Percentiles rank a stretch among this genome's conserved stretches.
Evolutionary conservation across 2,797 vertebrate species (phyloP).

Genomic region (Galago senegalensis): DNA sequence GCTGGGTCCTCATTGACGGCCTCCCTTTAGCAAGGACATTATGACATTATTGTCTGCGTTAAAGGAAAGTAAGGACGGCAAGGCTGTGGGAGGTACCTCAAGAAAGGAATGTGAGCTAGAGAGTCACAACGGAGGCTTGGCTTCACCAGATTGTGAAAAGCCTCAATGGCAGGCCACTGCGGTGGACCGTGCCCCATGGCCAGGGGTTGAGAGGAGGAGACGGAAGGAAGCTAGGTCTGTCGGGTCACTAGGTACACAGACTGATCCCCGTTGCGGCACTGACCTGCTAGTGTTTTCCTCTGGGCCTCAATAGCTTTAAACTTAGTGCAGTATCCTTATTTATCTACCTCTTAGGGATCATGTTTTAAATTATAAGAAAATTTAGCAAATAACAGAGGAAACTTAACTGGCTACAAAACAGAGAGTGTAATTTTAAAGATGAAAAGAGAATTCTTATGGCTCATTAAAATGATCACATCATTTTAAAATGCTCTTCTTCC

Average conservation of each 20-base stretch:
- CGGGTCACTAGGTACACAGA: not conserved
- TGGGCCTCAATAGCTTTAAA: not conserved
- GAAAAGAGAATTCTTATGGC: not conserved
- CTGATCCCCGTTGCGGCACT: not conserved
- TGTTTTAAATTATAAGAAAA: constrained; percentile 17
- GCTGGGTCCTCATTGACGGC: not conserved
- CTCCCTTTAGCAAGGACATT: constrained; percentile 4
- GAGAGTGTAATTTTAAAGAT: not conserved
- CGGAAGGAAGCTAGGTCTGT: too few relatives aligned
- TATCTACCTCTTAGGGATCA: not conserved
- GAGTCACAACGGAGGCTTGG: not conserved
- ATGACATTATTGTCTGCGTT: not conserved
- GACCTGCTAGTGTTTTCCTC: not conserved
- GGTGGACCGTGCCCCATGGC: not conserved
- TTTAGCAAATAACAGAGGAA: not conserved
- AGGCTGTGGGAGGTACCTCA: not conserved
- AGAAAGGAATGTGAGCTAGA: not conserved
- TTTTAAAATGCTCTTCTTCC: not conserved
- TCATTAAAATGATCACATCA: not conserved
- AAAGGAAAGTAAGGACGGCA: not conserved
- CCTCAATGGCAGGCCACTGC: not conserved
- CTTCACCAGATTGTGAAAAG: not conserved
- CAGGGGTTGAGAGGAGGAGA: not conserved
- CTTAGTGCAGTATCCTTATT: not conserved
- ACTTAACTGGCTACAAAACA: not conserved